Percentiles rank a stretch among this genome's conserved stretches.
Conservation (phyloP, 2,888 invertebrate genomes). For the Allolobophora icterica region DNA sequence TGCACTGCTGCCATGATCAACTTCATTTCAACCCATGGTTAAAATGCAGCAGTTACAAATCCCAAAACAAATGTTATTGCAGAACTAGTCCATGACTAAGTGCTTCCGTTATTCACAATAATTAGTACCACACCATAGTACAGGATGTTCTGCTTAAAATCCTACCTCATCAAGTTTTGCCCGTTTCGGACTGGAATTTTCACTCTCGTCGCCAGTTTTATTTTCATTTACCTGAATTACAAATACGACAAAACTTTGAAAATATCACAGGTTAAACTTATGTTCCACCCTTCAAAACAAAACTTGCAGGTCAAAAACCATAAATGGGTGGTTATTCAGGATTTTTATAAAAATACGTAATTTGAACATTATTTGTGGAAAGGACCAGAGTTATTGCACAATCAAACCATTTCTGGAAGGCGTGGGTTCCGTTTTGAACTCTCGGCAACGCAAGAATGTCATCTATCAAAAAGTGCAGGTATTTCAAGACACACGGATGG, state of each 20-base stretch:
- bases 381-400: too few relatives aligned
- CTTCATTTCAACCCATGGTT: neutral
- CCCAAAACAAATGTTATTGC: too few relatives aligned
- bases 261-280: neutral
- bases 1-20: neutral
- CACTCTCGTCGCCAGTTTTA: neutral
- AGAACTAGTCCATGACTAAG: too few relatives aligned
- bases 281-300: neutral
- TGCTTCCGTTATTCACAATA: too few relatives aligned
- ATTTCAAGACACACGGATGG: neutral
- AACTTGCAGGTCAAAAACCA: too few relatives aligned
- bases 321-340: neutral
- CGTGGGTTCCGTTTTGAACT: neutral
- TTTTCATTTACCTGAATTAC: conserved; percentile 6
- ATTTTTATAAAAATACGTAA: too few relatives aligned
- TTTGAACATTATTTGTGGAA: neutral
- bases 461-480: neutral
- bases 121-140: too few relatives aligned
- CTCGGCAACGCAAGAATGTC: neutral
- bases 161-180: neutral
- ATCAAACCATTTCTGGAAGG: neutral
- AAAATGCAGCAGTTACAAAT: neutral
- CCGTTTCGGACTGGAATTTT: conserved; percentile 15
- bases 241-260: neutral
- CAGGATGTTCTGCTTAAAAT: neutral